Percentiles rank a stretch among this genome's conserved stretches.
These are phyloP conservation scores for Bubo scandiacus DNA, from an alignment of 2,113 vertebrate genomes.

Conservation along the genomic window DNA sequence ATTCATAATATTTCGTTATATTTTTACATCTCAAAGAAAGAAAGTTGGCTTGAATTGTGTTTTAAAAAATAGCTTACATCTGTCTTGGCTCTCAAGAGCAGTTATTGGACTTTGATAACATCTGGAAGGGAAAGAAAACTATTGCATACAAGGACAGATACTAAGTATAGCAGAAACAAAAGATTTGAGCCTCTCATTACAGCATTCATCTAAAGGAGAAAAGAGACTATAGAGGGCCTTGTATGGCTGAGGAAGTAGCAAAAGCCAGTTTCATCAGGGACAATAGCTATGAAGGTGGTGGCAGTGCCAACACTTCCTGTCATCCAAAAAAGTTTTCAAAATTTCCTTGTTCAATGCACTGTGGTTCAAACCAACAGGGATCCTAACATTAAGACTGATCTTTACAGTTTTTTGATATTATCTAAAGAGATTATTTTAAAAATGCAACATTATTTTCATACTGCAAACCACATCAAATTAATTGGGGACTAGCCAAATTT, in stretches of 20 bases:
- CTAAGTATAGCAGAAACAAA: slow-evolving; percentile 52
- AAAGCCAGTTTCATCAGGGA: slow-evolving; percentile 28
- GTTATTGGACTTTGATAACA: slow-evolving; percentile 45
- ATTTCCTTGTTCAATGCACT: background rate
- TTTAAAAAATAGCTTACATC: slow-evolving; percentile 61
- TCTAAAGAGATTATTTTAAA: background rate
- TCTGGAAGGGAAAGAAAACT: slow-evolving; percentile 50
- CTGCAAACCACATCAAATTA: background rate
- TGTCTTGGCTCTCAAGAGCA: slow-evolving; percentile 58
- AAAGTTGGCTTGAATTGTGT: slow-evolving; percentile 35
- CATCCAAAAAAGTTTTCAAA: slow-evolving; percentile 22
- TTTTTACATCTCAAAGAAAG: slow-evolving; percentile 57
- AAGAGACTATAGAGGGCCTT: background rate
- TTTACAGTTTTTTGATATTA: background rate
- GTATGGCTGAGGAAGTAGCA: slow-evolving; percentile 41
- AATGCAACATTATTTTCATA: background rate
- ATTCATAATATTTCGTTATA: slow-evolving; percentile 47
- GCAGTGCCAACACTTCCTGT: background rate
- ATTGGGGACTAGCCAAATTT: background rate
- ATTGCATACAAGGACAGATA: background rate
- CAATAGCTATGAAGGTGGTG: background rate
- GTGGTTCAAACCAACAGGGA: background rate
- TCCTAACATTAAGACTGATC: background rate
- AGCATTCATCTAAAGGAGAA: background rate
- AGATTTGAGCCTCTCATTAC: background rate